A percentile compares a stretch with the other conserved stretches of the same genome.
Conservation (phyloP, 2,113 vertebrate species). For the Sphyrna mokarran region DNA sequence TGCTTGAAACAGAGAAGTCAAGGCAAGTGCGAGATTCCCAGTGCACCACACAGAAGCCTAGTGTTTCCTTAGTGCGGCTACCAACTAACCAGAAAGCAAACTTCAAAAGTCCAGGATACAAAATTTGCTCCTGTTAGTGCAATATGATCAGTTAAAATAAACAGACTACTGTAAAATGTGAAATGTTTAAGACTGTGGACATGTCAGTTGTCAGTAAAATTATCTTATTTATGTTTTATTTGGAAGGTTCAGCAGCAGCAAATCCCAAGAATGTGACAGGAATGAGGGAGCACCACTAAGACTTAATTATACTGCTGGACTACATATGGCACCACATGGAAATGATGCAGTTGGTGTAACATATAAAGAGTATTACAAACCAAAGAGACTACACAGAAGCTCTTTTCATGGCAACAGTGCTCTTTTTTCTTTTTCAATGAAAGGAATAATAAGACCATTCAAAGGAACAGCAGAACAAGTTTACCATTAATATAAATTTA, state of each 20-base stretch:
- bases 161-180: slow-evolving; percentile 10
- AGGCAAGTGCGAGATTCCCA: neutral
- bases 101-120: neutral
- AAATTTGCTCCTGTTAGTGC: neutral
- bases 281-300: neutral
- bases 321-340: neutral
- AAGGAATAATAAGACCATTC: slow-evolving; percentile 14
- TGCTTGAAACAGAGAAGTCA: neutral
- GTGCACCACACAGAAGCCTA: neutral
- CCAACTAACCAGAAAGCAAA: neutral
- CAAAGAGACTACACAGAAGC: neutral
- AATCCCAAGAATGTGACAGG: neutral
- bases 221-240: slow-evolving; percentile 24
- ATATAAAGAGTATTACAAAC: neutral
- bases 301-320: neutral
- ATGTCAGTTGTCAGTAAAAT: neutral
- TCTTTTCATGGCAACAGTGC: neutral
- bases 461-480: neutral
- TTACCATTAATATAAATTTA: slow-evolving; percentile 14
- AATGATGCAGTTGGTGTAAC: neutral
- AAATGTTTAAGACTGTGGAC: neutral
- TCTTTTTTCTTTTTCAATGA: slow-evolving; percentile 7
- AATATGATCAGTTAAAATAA: slow-evolving; percentile 9
- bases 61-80: neutral
- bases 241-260: neutral